Base-by-base conservation (phyloP, 2,113 vertebrate genomes). In the Ictalurus furcatus region DNA sequence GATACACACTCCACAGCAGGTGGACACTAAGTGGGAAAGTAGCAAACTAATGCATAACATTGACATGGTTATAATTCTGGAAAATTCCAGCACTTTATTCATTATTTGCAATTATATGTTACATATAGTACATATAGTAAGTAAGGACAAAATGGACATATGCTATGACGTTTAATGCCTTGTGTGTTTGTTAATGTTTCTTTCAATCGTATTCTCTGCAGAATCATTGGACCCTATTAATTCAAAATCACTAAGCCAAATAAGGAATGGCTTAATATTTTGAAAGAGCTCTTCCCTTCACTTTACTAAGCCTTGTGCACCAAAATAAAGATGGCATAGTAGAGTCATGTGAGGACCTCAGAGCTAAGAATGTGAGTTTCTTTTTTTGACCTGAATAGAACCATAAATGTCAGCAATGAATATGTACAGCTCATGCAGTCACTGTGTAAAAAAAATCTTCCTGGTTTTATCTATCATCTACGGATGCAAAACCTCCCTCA, bases 381-480 rank as follows among this genome's bases (percentile, higher is more conserved):
- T 76, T 58, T 63, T 61, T 40, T 58, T 34, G 6, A 23, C 21
- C 16, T 21, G 34, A 54, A 74, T 30, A 86, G 6, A 63, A 56
- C 7, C 25, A 74, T 17, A 76, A 28, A 56, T 56, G 54, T 74
- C 48, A 63, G 9, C 25, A n/a, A 52, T n/a, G 25, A 23, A 76
- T 74, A 37, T 76, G 40, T 48, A 14, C 13, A 78, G 37, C 63
- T 54, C 40, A 30, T 8, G 28, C 14, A 54, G 12, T 56, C 28
- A 30, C 78, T 54, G 48, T n/a, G 25, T 79, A 34, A 28, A 78
- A 79, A 48, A 76, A 76, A 58, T 56, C 79, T 82, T n/a, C 79
- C 54, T 34, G 52, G 79, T 34, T 82, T 34, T 59, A 82, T 58
- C n/a, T 37, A 82, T 82, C n/a, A 82, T 37, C 79, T 82, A 58